Base-by-base conservation (phyloP, 1,140 invertebrate species). In the Rhagoletis zephyria region DNA sequence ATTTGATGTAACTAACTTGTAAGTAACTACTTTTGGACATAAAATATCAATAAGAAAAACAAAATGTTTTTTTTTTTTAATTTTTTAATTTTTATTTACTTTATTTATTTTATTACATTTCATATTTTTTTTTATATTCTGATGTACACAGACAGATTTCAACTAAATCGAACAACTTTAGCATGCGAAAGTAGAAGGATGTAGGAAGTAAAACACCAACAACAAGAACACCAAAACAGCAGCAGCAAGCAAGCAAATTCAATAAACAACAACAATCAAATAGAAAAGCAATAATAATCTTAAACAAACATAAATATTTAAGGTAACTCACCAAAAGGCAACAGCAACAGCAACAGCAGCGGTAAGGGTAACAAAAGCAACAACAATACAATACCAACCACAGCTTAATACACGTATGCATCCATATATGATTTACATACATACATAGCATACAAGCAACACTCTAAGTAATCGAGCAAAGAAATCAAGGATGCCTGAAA, bases 251-350 rank as follows among this genome's bases (percentile, higher is more conserved):
- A 40, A 67, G 65, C 19, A 67, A 74, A 14, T 74, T 74, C 40
- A 48, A 40, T 74, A 74, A 74, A 12, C 67, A 74, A 6, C 67
- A 74, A 74, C 67, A 74, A 74, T 74, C 67, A 74, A 74, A 74
- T 45, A 4, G 67, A 74, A 48, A 74, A 74, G 67, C 67, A 74
- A 74, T 74, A 74, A 74, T 74, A 74, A 74, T 74, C 42, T 48
- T 74, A 74, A 74, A 74, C 14, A 74, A 74, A 74, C 42, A 45
- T 48, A 74, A 74, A 45, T 74, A 74, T 74, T 74, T 74, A 48
- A 74, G 67, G 67, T 74, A 74, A 67, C 65, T 67, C 30, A 30
- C 30, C 64, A 19, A 42, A 67, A 5, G 40, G 30, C 65, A 67
- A 48, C 67, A 48, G 4, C 67, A 67, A 48, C 67, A 48, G 4